Percentiles rank a stretch among this genome's conserved stretches.
phyloP scores from a whole-genome alignment of 2,113 vertebrate species.

The Trogon melanurus region DNA sequence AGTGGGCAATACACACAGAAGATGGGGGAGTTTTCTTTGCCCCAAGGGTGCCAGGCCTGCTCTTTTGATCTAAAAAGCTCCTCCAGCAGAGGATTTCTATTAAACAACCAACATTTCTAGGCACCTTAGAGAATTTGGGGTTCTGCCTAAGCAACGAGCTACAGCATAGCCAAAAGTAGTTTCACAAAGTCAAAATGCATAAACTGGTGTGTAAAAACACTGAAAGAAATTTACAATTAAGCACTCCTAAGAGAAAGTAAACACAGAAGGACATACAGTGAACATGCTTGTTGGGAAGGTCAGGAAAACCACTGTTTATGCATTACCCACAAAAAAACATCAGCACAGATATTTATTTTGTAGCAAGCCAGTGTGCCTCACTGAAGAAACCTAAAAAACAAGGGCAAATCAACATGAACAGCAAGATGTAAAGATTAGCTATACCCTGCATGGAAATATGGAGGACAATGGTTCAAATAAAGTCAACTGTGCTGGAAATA shows the following conservation, averaged over 20 bases:
- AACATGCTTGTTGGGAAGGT: not conserved
- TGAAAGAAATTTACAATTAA: not conserved
- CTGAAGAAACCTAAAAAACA: not conserved
- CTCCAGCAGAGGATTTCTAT: not conserved
- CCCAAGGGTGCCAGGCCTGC: not conserved
- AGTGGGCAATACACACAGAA: not conserved
- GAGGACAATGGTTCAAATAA: conserved; percentile 59
- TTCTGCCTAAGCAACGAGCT: not conserved
- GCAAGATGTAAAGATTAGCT: not conserved
- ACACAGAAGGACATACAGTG: not conserved
- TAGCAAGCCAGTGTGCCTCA: not conserved
- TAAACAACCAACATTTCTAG: not conserved
- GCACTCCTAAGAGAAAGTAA: not conserved
- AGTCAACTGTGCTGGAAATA: conserved; percentile 64
- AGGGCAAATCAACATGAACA: not conserved
- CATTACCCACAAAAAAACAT: not conserved
- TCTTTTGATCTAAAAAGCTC: not conserved
- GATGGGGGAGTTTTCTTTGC: not conserved
- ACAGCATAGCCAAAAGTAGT: not conserved
- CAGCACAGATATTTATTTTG: not conserved
- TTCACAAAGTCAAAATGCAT: not conserved
- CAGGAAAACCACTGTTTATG: not conserved
- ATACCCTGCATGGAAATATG: not conserved
- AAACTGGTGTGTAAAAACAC: not conserved
- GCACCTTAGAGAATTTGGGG: not conserved